These are phyloP conservation scores for Neopipo cinnamomea DNA, from an alignment of 2,113 vertebrate genomes.

Conservation along the genomic window DNA sequence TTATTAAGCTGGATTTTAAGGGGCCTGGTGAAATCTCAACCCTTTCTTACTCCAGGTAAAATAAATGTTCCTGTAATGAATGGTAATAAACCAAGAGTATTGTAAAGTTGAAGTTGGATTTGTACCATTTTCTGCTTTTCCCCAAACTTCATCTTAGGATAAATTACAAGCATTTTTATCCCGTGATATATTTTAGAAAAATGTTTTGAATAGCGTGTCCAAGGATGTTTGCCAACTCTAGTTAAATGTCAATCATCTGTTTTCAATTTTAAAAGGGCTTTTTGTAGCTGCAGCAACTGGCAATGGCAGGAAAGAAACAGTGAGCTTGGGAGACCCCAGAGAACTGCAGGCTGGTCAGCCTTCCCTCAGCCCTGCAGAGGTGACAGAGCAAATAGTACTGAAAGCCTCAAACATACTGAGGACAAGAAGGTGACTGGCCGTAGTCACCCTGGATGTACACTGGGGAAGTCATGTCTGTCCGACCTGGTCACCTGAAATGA, in stretches of 20 bases:
- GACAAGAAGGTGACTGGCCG: neutral
- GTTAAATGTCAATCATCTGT: neutral
- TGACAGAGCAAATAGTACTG: neutral
- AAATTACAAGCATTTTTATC: neutral
- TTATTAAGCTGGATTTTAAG: neutral
- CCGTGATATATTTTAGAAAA: neutral
- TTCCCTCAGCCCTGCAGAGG: neutral
- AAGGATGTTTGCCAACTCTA: neutral
- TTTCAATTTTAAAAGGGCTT: neutral
- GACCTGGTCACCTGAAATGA: neutral
- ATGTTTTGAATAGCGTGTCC: neutral
- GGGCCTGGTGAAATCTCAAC: neutral
- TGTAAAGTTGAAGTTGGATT: neutral
- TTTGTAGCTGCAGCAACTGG: neutral
- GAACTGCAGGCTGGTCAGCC: neutral
- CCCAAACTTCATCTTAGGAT: neutral
- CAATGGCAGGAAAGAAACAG: neutral
- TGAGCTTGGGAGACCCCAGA: neutral
- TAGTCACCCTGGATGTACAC: neutral
- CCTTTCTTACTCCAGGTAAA: neutral
- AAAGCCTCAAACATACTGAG: neutral
- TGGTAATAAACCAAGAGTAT: neutral
- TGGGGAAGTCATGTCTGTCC: neutral
- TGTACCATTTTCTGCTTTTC: neutral
- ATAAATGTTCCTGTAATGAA: neutral